phyloP scores from a whole-genome alignment of 2,888 invertebrate genomes.

The Notodonta dromedarius region DNA sequence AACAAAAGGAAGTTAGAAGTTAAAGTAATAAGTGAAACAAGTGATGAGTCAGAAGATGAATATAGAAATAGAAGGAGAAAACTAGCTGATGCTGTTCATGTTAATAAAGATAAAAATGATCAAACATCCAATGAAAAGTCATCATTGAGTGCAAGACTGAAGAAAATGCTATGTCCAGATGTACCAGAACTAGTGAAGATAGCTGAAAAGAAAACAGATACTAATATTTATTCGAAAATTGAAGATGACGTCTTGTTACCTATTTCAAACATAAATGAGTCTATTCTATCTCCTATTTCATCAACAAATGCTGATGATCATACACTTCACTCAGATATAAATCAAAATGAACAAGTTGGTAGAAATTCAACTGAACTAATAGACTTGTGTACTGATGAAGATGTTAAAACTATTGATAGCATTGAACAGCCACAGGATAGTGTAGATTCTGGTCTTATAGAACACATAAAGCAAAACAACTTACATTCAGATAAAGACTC shows the following conservation, averaged over 20 bases:
- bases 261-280: constrained; percentile 17
- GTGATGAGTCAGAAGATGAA: constrained; percentile 77
- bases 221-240: constrained; percentile 10
- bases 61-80: constrained; percentile 75
- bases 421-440: constrained; percentile 31
- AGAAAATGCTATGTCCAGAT: constrained; percentile 65
- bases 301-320: constrained; percentile 28
- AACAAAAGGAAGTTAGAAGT: constrained; percentile 53
- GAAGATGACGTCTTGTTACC: neutral
- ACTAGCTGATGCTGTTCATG: constrained; percentile 81
- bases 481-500: constrained; percentile 56
- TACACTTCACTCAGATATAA: constrained; percentile 17
- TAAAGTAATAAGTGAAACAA: constrained; percentile 59
- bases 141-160: constrained; percentile 69
- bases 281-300: constrained; percentile 31
- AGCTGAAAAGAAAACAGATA: constrained; percentile 30
- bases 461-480: constrained; percentile 15
- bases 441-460: constrained; percentile 41
- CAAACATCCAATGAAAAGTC: constrained; percentile 37
- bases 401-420: constrained; percentile 29
- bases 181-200: constrained; percentile 38
- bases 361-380: constrained; percentile 43
- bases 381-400: constrained; percentile 54
- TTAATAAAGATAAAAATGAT: constrained; percentile 65
- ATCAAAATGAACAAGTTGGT: constrained; percentile 19